Evolutionary conservation across 2,113 vertebrate genomes (phyloP), one percentile per base, ranked within the genome.

Genomic region (Cavia aperea): DNA sequence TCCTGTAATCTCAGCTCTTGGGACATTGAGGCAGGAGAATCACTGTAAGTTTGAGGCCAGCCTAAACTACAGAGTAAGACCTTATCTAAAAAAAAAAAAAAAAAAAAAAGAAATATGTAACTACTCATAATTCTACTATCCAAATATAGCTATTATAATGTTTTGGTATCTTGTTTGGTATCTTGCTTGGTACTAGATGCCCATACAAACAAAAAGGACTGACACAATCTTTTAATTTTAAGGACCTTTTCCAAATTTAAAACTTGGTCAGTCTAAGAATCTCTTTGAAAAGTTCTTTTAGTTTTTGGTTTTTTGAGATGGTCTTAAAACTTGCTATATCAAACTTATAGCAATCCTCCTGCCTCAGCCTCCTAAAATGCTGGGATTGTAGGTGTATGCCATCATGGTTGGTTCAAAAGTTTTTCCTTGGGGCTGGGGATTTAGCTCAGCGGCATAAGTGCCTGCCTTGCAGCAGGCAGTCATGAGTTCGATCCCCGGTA

Each of bases 151-250:
- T 82, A 66, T 65, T 88, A 94, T 86, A 89, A 36, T 82, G 86
- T 75, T 88, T 92, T 86, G 68, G 21, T 51, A 92, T 54, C 70
- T 82, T 54, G 93, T 89, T 75, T 86, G 68, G 21, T 51, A 92
- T 54, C 70, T 82, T 54, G 93, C 86, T 75, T 86, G 39, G 39
- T 39, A 39, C 75, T 77, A 89, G 23, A 39, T 81, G 9, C 49
- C 73, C 12, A 83, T 36, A 86, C 26, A 16, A 88, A 86, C 63
- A 78, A 90, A 94, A 62, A 94, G 7, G 46, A 83, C 54, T 66
- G 33, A 84, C 15, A 92, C 5, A 94, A 1, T 60, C 12, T 73
- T 90, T 92, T 88, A 86, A 94, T 85, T 90, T 93, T 92, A 96
- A 94, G 63, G 14, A 4, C 7, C 51, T 5, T 91, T 92, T 92